Percentiles rank a stretch among this genome's conserved stretches.
Evolutionary conservation across 2,113 vertebrate species (phyloP).

Genomic region (Hiodon tergisus): DNA sequence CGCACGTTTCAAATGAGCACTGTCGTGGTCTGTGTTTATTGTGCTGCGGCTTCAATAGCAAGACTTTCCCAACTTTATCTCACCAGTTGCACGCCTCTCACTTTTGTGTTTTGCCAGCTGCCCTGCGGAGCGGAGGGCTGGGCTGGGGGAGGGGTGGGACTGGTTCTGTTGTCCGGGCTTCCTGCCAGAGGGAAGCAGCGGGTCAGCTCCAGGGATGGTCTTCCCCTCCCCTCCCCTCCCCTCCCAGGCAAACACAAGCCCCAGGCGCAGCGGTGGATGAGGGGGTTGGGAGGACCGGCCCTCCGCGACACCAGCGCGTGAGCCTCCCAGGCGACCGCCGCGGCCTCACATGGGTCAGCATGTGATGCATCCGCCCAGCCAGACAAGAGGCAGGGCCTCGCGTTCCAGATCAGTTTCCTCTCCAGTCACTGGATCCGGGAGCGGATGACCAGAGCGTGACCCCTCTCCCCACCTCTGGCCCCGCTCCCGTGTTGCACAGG

Average conservation of each 20-base stretch:
- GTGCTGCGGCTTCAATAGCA: slow-evolving; percentile 55
- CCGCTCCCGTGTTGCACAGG: neutral
- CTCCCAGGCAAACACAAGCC: neutral
- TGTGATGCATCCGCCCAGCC: neutral
- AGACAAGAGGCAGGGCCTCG: neutral
- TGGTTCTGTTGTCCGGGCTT: neutral
- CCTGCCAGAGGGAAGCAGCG: neutral
- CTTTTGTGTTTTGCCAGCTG: slow-evolving; percentile 68
- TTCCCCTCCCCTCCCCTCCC: neutral
- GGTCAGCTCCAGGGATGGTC: slow-evolving; percentile 11
- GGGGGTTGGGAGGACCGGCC: neutral
- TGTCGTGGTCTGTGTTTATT: slow-evolving; percentile 54
- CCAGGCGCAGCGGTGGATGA: neutral
- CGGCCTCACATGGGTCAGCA: neutral
- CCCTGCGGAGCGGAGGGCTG: slow-evolving; percentile 45
- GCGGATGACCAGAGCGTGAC: neutral
- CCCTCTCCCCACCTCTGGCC: neutral
- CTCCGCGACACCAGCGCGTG: neutral
- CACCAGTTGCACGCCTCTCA: slow-evolving; percentile 66
- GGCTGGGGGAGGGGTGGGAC: slow-evolving; percentile 7
- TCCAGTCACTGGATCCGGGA: neutral
- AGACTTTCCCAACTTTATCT: slow-evolving; percentile 64
- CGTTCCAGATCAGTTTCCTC: neutral
- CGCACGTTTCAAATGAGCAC: slow-evolving; percentile 33
- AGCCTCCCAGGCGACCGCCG: too few relatives aligned